Evolutionary conservation across 1,140 invertebrate species (phyloP).

Genomic region (Zophobas atratus): DNA sequence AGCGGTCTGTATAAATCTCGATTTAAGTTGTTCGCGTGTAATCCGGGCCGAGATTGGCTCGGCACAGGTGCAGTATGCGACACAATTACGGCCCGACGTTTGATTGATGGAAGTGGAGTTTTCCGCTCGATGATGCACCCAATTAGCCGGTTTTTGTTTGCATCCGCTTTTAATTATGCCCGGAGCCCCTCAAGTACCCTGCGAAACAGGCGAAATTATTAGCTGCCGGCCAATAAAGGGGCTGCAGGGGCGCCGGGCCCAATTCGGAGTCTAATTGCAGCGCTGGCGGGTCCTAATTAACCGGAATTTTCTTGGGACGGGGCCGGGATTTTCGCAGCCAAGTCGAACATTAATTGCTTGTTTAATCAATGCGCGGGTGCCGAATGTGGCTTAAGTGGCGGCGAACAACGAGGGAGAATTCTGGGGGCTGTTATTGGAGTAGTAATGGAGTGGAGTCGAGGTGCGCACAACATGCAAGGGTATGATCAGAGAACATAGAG

Average conservation of each 20-base stretch:
- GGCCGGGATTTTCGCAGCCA: constrained; percentile 3
- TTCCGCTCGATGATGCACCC: not conserved
- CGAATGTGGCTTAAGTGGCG: not conserved
- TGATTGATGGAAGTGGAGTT: not conserved
- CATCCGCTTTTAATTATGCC: not conserved
- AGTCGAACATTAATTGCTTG: constrained; percentile 2
- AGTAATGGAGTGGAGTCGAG: too few relatives aligned
- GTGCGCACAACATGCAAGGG: too few relatives aligned
- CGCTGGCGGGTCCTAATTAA: constrained; percentile 5
- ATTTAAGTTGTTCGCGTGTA: constrained; percentile 19
- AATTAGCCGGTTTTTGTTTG: constrained; percentile 12
- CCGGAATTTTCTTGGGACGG: constrained; percentile 7
- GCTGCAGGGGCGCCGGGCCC: not conserved
- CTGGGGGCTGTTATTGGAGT: too few relatives aligned
- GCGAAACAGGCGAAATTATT: not conserved
- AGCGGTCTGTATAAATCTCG: constrained; percentile 23
- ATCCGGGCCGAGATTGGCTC: constrained; percentile 7
- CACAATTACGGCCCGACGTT: not conserved
- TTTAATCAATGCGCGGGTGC: constrained; percentile 3
- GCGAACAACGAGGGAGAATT: too few relatives aligned
- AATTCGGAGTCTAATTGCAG: constrained; percentile 9
- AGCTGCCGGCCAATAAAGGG: not conserved
- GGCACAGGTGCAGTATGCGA: constrained; percentile 5
- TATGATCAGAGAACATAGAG: too few relatives aligned
- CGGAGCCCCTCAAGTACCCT: not conserved